Conservation (phyloP, 2,797 vertebrate species). For the Thunnus albacares region DNA sequence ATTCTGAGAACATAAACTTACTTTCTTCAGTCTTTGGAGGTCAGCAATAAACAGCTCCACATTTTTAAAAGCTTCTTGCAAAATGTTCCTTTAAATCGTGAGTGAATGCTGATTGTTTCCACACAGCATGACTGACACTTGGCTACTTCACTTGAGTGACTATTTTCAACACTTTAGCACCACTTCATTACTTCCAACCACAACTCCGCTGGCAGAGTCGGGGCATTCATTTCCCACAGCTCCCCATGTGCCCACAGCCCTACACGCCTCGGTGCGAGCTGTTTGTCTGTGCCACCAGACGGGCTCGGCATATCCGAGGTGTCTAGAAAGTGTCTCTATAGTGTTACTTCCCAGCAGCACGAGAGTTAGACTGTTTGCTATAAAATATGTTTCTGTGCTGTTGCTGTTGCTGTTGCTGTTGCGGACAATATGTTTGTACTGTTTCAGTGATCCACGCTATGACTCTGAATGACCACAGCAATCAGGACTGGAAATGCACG, state of each 20-base stretch:
- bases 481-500: not conserved
- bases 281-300: constrained; percentile 41
- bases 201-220: constrained; percentile 59
- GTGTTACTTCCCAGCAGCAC: constrained; percentile 29
- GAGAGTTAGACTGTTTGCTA: not conserved
- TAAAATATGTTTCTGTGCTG: not conserved
- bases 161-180: constrained; percentile 68
- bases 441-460: not conserved
- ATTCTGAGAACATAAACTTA: not conserved
- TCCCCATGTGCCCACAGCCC: constrained; percentile 47
- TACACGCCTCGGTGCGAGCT: constrained; percentile 43
- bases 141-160: constrained; percentile 43
- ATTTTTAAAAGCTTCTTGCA: not conserved
- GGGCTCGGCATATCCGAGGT: constrained; percentile 21
- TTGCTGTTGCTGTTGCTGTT: not conserved
- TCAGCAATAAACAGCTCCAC: not conserved
- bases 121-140: constrained; percentile 43
- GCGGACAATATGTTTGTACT: not conserved
- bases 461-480: not conserved
- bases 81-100: not conserved
- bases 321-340: constrained; percentile 21
- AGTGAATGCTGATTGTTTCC: constrained; percentile 24
- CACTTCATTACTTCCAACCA: constrained; percentile 66
- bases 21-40: not conserved
- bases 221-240: constrained; percentile 55